Conservation (phyloP, 2,888 invertebrate genomes). For the Omphaloscelis lunosa region DNA sequence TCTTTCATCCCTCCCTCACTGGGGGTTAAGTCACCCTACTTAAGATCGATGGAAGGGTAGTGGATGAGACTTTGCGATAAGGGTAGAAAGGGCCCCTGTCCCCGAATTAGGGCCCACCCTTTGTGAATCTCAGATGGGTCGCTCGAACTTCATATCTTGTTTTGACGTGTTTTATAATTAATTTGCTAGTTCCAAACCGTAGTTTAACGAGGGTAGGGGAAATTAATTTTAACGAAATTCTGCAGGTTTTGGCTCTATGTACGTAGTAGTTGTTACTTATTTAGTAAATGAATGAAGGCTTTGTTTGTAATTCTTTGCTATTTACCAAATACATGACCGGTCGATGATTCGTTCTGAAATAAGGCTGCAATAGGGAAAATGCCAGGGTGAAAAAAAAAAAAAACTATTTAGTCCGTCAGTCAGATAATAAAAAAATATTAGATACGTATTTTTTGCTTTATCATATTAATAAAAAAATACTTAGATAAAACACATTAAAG, state of each 20-base stretch:
- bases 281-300: slow-evolving; percentile 28
- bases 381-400: too few relatives aligned
- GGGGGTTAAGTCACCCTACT: slow-evolving; percentile 89
- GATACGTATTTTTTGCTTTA: too few relatives aligned
- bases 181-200: slow-evolving; percentile 89
- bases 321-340: neutral
- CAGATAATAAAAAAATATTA: too few relatives aligned
- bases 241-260: slow-evolving; percentile 41
- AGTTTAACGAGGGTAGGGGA: slow-evolving; percentile 84
- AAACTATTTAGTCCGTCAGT: too few relatives aligned
- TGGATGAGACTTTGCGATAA: slow-evolving; percentile 89
- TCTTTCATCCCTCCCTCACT: slow-evolving; percentile 86
- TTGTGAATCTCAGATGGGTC: slow-evolving; percentile 87
- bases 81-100: slow-evolving; percentile 82
- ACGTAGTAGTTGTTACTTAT: slow-evolving; percentile 42
- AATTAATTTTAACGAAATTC: slow-evolving; percentile 82
- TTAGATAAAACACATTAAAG: too few relatives aligned
- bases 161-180: slow-evolving; percentile 90
- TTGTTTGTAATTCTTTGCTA: neutral
- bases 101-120: slow-evolving; percentile 86
- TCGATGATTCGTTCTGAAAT: neutral
- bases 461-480: too few relatives aligned
- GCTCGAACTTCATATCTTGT: slow-evolving; percentile 86
- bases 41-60: slow-evolving; percentile 90
- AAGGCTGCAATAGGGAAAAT: too few relatives aligned